Evolutionary conservation across 2,797 vertebrate species (phyloP).

Genomic region (Acanthiza pusilla): DNA sequence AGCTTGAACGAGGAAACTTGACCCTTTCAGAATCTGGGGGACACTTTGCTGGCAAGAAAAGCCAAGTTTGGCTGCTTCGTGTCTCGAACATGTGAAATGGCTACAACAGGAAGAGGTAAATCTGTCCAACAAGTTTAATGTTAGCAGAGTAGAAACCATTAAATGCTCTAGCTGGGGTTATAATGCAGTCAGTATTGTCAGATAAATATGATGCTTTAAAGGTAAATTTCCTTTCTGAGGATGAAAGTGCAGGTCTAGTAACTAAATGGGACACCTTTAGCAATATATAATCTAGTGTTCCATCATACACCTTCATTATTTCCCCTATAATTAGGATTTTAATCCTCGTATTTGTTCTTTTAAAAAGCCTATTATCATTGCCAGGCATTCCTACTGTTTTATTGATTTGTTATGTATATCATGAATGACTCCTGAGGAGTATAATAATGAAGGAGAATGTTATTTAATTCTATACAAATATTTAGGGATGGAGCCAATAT

Average conservation of each 20-base stretch:
- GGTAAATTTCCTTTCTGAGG: not conserved
- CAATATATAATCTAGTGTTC: conserved; percentile 23
- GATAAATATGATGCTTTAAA: not conserved
- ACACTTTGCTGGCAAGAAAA: not conserved
- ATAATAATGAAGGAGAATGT: conserved; percentile 30
- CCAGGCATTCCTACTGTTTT: conserved; percentile 30
- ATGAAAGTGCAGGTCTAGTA: not conserved
- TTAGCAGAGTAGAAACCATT: not conserved
- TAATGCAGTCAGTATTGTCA: not conserved
- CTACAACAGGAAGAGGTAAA: not conserved
- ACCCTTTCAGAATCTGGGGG: not conserved
- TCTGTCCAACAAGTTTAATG: not conserved
- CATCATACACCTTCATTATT: conserved; percentile 25
- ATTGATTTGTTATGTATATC: conserved; percentile 51
- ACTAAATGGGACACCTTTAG: conserved; percentile 5
- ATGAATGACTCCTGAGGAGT: conserved; percentile 6
- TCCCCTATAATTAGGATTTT: conserved; percentile 47
- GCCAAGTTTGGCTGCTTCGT: not conserved
- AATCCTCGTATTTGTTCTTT: conserved; percentile 48
- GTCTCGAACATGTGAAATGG: not conserved
- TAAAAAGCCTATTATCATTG: conserved; percentile 11
- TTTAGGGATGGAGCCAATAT: not conserved
- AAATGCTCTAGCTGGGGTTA: not conserved
- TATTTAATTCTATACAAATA: conserved; percentile 39
- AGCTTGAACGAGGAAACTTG: not conserved